Evolutionary conservation across 2,888 invertebrate species (phyloP).

Genomic region (Imbricaverruca yamaguchii): DNA sequence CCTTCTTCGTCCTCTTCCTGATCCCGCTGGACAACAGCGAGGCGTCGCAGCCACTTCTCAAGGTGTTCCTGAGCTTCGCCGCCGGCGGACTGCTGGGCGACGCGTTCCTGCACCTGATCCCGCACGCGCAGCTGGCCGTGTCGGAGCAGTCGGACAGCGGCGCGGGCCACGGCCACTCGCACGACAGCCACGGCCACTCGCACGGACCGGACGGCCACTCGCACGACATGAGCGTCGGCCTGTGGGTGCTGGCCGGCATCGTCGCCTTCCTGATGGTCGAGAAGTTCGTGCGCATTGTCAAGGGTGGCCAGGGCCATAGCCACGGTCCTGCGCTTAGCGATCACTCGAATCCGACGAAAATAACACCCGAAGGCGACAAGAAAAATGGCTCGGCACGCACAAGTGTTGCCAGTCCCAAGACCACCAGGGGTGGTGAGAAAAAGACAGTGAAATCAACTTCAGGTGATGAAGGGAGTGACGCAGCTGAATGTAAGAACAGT

Average conservation of each 20-base stretch:
- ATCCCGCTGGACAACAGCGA: conserved; percentile 83
- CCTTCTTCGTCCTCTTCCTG: conserved; percentile 83
- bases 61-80: conserved; percentile 84
- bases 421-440: too few species aligned
- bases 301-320: conserved; percentile 71
- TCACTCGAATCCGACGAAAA: too few species aligned
- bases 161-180: conserved; percentile 38
- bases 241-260: conserved; percentile 90
- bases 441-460: too few species aligned
- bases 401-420: too few species aligned
- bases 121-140: conserved; percentile 70
- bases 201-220: conserved; percentile 39
- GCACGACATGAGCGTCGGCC: conserved; percentile 79
- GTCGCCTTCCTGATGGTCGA: conserved; percentile 88
- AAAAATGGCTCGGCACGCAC: too few species aligned
- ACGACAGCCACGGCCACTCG: conserved; percentile 46
- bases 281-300: conserved; percentile 78
- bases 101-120: conserved; percentile 96
- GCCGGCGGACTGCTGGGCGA: conserved; percentile 94
- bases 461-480: too few species aligned
- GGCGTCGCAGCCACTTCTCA: conserved; percentile 75
- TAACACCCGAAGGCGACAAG: too few species aligned
- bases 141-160: conserved; percentile 35
- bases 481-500: too few species aligned
- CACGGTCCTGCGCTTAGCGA: conserved; percentile 38